Evolutionary conservation across 2,113 vertebrate genomes (phyloP).

Genomic region (Odontophorus gujanensis): DNA sequence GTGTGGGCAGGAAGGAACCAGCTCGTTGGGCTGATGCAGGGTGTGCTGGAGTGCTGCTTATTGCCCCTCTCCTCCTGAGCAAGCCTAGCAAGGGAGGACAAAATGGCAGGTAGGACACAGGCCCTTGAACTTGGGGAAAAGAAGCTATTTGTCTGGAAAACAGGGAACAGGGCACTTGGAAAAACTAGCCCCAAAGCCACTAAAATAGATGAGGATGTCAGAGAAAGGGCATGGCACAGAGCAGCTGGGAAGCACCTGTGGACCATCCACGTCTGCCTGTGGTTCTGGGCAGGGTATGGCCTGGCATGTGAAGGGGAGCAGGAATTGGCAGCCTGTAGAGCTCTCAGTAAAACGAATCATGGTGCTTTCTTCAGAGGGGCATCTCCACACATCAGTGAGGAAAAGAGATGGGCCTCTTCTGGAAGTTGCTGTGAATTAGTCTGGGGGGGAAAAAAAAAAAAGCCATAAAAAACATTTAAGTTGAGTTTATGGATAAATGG

Average conservation of each 20-base stretch:
- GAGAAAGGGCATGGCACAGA: rapidly evolving
- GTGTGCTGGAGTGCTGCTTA: rapidly evolving
- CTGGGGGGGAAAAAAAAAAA: not conserved
- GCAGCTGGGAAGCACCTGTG: rapidly evolving
- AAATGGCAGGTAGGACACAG: rapidly evolving
- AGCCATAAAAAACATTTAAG: not conserved
- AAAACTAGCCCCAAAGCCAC: not conserved
- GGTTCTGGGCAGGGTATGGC: not conserved
- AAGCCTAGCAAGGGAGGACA: rapidly evolving
- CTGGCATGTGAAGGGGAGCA: rapidly evolving
- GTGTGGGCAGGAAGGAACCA: not conserved
- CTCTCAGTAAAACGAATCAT: rapidly evolving
- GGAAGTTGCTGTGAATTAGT: not conserved
- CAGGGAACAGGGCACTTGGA: rapidly evolving
- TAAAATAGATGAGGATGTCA: not conserved
- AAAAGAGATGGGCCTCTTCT: not conserved
- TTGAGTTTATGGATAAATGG: not conserved
- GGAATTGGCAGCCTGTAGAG: not conserved
- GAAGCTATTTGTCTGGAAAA: not conserved
- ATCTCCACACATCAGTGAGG: rapidly evolving
- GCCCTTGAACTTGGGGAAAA: not conserved
- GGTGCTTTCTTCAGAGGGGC: not conserved
- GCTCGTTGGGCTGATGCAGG: rapidly evolving
- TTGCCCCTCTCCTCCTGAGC: rapidly evolving
- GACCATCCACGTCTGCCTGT: rapidly evolving